Evolutionary conservation across 2,113 vertebrate species (phyloP), one percentile per base, ranked within the genome.

Genomic region (Scartelaos histophorus): DNA sequence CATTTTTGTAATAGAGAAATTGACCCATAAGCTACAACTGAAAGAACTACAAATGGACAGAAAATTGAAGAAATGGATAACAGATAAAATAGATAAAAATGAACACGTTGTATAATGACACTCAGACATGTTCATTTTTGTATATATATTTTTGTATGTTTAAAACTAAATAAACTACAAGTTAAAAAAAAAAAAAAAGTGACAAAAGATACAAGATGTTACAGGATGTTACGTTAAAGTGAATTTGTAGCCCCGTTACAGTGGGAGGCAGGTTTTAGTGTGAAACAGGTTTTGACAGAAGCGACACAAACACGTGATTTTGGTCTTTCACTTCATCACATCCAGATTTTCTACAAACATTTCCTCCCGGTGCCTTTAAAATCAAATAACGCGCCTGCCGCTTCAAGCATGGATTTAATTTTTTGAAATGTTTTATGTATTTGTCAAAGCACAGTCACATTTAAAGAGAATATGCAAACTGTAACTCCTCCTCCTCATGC

Each of bases 221-320:
- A 71, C 11, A 47, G 43, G 62, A 19, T 12, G 24, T 17, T 1
- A 11, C 49, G 73, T 29, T 60, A 76, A 68, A 21, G 75, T 58
- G 19, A 7, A 2, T 16, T 19, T 1, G 6, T 38, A 67, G 56
- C 49, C 47, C 16, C 17, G 16, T 64, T 24, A 43, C 46, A 38
- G 73, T 74, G 78, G 29, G 29, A 75, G 68, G 38, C 35, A 34
- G 54, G 64, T 62, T 21, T 53, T 54, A 51, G 57, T 61, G 69
- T 57, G 38, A 58, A 80, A 82, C 16, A 22, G 51, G 45, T 46
- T 73, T 16, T 81, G 84, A 82, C 80, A 70, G 74, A 13, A 68
- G 46, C 15, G 21, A 43, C n/a, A 66, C 53, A 53, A 67, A 66
- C 54, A 58, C 9, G 22, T 66, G 62, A 74, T 73, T 72, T 69